These are phyloP conservation scores for Macrophya alboannulata DNA, from an alignment of 2,888 invertebrate genomes.

Conservation along the genomic window DNA sequence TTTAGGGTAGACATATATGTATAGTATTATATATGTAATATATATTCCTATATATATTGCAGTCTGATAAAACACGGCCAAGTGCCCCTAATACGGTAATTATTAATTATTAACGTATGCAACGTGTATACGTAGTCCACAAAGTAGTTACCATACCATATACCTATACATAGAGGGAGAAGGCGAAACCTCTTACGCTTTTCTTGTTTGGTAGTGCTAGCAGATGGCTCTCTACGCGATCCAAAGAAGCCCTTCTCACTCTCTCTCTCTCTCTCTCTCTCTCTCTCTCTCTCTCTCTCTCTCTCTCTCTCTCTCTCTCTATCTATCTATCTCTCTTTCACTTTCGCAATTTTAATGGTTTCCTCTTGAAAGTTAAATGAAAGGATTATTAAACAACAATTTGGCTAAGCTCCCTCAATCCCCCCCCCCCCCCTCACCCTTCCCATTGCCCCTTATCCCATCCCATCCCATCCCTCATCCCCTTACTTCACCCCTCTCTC, in stretches of 20 bases:
- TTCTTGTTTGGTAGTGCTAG: slow-evolving; percentile 68
- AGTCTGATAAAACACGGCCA: slow-evolving; percentile 18
- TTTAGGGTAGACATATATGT: no score
- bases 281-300: background rate
- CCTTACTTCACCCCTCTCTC: background rate
- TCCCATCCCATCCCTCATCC: background rate
- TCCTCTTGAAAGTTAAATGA: slow-evolving; percentile 57
- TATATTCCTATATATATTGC: background rate
- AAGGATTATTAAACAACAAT: slow-evolving; percentile 57
- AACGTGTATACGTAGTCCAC: background rate
- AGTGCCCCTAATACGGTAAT: background rate
- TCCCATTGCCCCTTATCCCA: background rate
- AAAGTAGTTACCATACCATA: no score
- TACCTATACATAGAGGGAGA: background rate
- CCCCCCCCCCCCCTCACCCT: background rate
- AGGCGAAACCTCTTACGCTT: slow-evolving; percentile 67
- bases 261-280: background rate
- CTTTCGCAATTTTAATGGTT: slow-evolving; percentile 60
- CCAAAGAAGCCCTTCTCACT: background rate
- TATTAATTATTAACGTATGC: slow-evolving; percentile 55
- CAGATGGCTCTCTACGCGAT: slow-evolving; percentile 69
- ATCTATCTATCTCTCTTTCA: background rate
- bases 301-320: background rate
- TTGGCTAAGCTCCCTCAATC: slow-evolving; percentile 40
- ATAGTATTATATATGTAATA: no score